Evolutionary conservation across 2,113 vertebrate species (phyloP).

Genomic region (Geothlypis trichas): DNA sequence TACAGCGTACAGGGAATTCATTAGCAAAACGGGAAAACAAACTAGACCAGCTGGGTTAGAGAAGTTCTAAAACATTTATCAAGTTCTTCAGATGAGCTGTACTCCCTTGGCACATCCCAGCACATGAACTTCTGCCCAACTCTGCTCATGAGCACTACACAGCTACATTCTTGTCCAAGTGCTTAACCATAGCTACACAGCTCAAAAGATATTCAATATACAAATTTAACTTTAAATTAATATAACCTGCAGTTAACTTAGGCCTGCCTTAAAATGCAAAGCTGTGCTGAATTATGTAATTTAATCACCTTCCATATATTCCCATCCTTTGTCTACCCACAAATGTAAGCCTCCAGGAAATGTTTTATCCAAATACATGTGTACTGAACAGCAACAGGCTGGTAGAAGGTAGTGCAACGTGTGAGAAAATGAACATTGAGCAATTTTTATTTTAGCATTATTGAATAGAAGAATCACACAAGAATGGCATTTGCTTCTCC

Average conservation of each 20-base stretch:
- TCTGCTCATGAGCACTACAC: not conserved
- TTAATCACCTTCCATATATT: not conserved
- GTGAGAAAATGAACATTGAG: not conserved
- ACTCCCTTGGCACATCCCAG: not conserved
- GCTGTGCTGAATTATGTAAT: not conserved
- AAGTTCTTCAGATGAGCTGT: not conserved
- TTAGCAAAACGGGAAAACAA: conserved; percentile 32
- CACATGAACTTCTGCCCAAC: not conserved
- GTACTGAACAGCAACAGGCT: not conserved
- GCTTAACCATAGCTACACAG: not conserved
- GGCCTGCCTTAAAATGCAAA: not conserved
- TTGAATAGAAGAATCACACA: not conserved
- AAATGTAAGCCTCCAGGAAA: not conserved
- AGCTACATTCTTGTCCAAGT: not conserved
- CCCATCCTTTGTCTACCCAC: not conserved
- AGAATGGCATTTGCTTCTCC: not conserved
- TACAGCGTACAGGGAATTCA: not conserved
- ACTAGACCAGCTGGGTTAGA: not conserved
- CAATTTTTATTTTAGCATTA: not conserved
- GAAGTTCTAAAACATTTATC: conserved; percentile 35
- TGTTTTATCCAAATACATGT: not conserved
- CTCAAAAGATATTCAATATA: not conserved
- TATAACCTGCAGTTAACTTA: not conserved
- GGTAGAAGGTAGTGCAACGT: not conserved
- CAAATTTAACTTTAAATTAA: not conserved